Evolutionary conservation across 1,140 invertebrate genomes (phyloP).

Genomic region (Mercenaria mercenaria): DNA sequence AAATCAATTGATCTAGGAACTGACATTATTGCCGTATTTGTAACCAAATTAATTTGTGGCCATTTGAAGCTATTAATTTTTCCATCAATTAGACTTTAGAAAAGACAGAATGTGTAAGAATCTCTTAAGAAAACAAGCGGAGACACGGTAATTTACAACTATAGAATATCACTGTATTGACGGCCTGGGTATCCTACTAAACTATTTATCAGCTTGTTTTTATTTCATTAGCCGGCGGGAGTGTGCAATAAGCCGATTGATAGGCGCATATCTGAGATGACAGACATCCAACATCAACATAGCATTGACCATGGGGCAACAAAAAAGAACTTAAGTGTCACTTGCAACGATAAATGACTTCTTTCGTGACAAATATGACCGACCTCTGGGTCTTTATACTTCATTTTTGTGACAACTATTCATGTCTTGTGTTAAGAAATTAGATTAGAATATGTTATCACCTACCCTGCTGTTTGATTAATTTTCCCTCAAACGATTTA

Average conservation of each 20-base stretch:
- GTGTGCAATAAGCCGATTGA: slow-evolving; percentile 40
- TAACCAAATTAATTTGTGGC: slow-evolving; percentile 61
- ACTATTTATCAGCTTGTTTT: slow-evolving; percentile 57
- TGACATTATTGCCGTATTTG: slow-evolving; percentile 53
- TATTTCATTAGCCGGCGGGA: slow-evolving; percentile 57
- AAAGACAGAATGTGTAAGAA: slow-evolving; percentile 58
- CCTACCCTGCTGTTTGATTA: slow-evolving; percentile 43
- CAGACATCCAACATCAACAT: slow-evolving; percentile 5
- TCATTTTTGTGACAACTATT: slow-evolving; percentile 62
- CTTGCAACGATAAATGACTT: slow-evolving; percentile 38
- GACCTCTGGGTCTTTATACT: slow-evolving; percentile 49
- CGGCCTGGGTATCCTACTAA: background rate
- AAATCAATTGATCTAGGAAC: slow-evolving; percentile 24
- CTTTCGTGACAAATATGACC: slow-evolving; percentile 55
- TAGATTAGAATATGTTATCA: slow-evolving; percentile 55
- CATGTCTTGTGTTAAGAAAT: slow-evolving; percentile 31
- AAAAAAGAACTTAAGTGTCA: slow-evolving; percentile 63
- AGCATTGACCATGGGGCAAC: slow-evolving; percentile 29
- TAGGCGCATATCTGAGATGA: background rate
- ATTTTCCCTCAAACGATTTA: slow-evolving; percentile 38
- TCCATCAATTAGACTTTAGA: slow-evolving; percentile 59
- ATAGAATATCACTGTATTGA: slow-evolving; percentile 46
- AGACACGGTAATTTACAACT: slow-evolving; percentile 45
- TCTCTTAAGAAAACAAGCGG: slow-evolving; percentile 51
- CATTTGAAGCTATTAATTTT: slow-evolving; percentile 63